Percentiles rank a stretch among this genome's conserved stretches.
Conservation (phyloP, 2,888 invertebrate genomes). For the Abrostola tripartita region DNA sequence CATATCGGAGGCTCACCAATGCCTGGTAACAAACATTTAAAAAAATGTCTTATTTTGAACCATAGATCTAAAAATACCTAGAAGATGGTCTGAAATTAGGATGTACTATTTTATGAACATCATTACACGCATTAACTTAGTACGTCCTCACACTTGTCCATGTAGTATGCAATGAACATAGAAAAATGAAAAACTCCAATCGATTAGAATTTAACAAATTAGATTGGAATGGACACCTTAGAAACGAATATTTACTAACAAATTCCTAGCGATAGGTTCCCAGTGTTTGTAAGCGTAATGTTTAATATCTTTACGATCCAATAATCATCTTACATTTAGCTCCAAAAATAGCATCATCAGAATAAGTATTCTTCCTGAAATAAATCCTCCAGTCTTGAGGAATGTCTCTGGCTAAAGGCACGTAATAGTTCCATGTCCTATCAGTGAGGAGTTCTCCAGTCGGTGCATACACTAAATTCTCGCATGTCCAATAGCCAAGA, state of each 20-base stretch:
- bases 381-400: conserved; percentile 92
- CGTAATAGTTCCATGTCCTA: conserved; percentile 93
- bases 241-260: not conserved
- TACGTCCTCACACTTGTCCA: no score
- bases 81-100: no score
- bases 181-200: no score
- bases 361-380: conserved; percentile 89
- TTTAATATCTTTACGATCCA: conserved; percentile 35
- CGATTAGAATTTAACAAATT: no score
- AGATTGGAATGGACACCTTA: no score
- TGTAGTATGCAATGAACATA: no score
- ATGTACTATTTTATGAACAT: no score
- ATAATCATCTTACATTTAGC: conserved; percentile 91
- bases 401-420: conserved; percentile 92
- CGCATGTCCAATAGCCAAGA: conserved; percentile 92
- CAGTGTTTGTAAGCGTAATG: not conserved
- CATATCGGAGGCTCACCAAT: conserved; percentile 86
- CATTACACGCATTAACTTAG: no score
- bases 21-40: conserved; percentile 67
- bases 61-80: no score
- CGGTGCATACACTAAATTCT: conserved; percentile 90
- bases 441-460: conserved; percentile 91
- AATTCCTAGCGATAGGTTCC: not conserved
- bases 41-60: no score
- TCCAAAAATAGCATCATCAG: conserved; percentile 89